These are phyloP conservation scores for Salmo trutta DNA, from an alignment of 2,797 vertebrate species.

Conservation along the genomic window DNA sequence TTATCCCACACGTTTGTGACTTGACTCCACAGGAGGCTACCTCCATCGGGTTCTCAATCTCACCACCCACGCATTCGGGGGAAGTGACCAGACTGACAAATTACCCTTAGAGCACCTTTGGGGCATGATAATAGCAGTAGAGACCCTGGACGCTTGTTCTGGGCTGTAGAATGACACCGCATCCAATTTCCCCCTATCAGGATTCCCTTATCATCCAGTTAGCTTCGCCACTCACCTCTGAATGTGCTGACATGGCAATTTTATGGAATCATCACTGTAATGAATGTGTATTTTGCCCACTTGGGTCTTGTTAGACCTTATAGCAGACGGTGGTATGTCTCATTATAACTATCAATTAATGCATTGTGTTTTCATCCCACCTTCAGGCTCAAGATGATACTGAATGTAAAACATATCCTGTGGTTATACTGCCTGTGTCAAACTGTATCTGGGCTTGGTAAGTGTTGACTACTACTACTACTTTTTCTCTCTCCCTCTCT, in stretches of 20 bases:
- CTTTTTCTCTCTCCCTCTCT: background rate
- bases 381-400: conserved; percentile 85
- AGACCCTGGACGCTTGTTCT: background rate
- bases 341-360: conserved; percentile 20
- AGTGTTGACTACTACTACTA: conserved; percentile 28
- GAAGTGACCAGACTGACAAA: conserved; percentile 52
- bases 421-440: conserved; percentile 85
- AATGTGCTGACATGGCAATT: background rate
- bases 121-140: background rate
- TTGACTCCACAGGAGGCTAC: conserved; percentile 54
- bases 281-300: background rate
- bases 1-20: conserved; percentile 44
- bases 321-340: background rate
- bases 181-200: background rate
- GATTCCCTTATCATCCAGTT: background rate
- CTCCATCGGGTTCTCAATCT: conserved; percentile 42
- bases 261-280: background rate
- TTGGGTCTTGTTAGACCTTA: background rate
- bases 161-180: background rate
- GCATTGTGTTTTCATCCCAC: conserved; percentile 47
- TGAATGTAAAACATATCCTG: conserved; percentile 87
- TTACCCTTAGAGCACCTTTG: conserved; percentile 42
- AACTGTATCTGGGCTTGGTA: conserved; percentile 74
- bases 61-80: conserved; percentile 56
- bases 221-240: background rate